A percentile compares a stretch with the other conserved stretches of the same genome.
Conservation (phyloP, 2,888 invertebrate species). For the Panopea generosa region DNA sequence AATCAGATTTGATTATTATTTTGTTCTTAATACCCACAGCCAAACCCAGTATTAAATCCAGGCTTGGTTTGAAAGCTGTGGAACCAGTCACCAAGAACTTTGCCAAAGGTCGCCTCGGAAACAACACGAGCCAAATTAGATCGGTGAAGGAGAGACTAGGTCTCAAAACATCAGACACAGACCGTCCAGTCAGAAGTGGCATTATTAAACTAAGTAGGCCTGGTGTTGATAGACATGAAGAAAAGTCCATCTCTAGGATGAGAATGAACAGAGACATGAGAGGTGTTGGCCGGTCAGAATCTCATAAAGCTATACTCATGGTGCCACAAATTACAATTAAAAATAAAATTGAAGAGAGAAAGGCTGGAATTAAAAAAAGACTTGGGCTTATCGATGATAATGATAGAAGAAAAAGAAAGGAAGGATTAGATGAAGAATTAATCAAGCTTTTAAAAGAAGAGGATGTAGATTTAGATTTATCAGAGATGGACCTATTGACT, state of each 20-base stretch:
- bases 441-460: slow-evolving; percentile 46
- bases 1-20: no score
- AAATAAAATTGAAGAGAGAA: slow-evolving; percentile 49
- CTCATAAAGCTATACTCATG: slow-evolving; percentile 16
- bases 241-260: background rate
- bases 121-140: slow-evolving; percentile 1
- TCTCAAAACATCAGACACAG: slow-evolving; percentile 3
- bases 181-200: slow-evolving; percentile 29
- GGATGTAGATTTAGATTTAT: slow-evolving; percentile 43
- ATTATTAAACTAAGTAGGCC: slow-evolving; percentile 42
- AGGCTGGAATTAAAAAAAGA: slow-evolving; percentile 44
- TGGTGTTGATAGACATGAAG: background rate
- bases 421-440: slow-evolving; percentile 45
- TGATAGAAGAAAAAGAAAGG: slow-evolving; percentile 31
- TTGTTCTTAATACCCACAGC: slow-evolving; percentile 12
- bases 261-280: slow-evolving; percentile 2
- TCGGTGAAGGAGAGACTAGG: slow-evolving; percentile 55
- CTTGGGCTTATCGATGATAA: slow-evolving; percentile 44
- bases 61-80: slow-evolving; percentile 48
- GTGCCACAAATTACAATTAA: slow-evolving; percentile 54
- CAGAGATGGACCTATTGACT: slow-evolving; percentile 42
- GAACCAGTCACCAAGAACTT: slow-evolving; percentile 20
- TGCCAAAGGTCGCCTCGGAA: slow-evolving; percentile 13
- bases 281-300: slow-evolving; percentile 2
- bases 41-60: slow-evolving; percentile 50